Conservation (phyloP, 2,113 vertebrate genomes). For the Pangasianodon hypophthalmus region DNA sequence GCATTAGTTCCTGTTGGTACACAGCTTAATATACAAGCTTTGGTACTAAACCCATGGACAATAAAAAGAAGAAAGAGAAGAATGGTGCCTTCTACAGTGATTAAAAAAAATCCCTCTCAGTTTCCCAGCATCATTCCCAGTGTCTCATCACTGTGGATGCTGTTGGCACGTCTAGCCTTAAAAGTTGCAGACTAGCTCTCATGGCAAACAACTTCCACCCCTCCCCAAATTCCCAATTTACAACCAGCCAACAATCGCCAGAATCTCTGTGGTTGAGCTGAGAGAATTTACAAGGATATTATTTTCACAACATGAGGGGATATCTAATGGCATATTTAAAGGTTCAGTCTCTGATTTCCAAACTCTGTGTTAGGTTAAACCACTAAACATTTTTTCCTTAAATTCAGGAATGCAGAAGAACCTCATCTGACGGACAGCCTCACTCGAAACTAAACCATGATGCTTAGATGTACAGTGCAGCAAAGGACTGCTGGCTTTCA, state of each 20-base stretch:
- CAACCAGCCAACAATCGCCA: constrained; percentile 61
- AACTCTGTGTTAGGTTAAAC: constrained; percentile 12
- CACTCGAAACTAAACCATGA: not conserved
- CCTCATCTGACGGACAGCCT: not conserved
- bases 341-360: constrained; percentile 9
- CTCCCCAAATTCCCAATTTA: constrained; percentile 58
- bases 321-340: constrained; percentile 48
- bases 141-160: constrained; percentile 20
- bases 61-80: no score
- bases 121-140: not conserved
- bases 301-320: constrained; percentile 63
- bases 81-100: not conserved
- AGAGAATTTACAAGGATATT: constrained; percentile 69
- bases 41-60: not conserved
- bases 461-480: not conserved
- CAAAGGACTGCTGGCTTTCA: not conserved
- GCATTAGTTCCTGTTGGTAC: not conserved
- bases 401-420: constrained; percentile 3
- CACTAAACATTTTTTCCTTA: not conserved
- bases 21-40: not conserved
- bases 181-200: constrained; percentile 38
- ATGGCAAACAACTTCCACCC: constrained; percentile 49
- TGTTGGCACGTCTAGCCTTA: not conserved
- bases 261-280: constrained; percentile 56
- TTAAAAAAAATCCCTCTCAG: not conserved